These are phyloP conservation scores for Andrena marginata DNA, from an alignment of 2,888 invertebrate species.

Conservation along the genomic window DNA sequence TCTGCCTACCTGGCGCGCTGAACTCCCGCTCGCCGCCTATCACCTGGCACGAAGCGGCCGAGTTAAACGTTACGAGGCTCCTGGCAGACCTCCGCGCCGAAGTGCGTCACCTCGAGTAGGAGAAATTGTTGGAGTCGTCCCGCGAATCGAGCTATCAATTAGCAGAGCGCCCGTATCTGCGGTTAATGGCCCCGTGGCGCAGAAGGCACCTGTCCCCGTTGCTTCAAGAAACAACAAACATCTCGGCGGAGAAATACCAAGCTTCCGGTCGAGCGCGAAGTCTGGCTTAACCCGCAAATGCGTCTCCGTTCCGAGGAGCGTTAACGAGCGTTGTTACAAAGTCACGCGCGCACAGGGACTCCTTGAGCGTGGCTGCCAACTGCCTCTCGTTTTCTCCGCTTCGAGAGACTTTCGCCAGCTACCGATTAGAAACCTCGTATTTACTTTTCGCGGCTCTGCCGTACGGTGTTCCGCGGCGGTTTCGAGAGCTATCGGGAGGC, in stretches of 20 bases:
- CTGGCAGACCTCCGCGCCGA: background rate
- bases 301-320: constrained; percentile 26
- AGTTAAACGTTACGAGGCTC: background rate
- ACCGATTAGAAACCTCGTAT: constrained; percentile 69
- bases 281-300: background rate
- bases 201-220: background rate
- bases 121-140: background rate
- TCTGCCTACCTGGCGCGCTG: constrained; percentile 5
- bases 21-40: constrained; percentile 5
- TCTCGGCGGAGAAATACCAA: background rate
- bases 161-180: too few species aligned
- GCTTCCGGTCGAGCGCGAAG: background rate
- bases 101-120: background rate
- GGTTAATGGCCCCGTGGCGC: too few species aligned
- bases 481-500: background rate
- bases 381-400: constrained; percentile 53
- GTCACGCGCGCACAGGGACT: constrained; percentile 22
- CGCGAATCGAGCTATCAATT: too few species aligned
- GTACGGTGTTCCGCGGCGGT: background rate
- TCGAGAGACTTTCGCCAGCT: constrained; percentile 71
- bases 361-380: constrained; percentile 9
- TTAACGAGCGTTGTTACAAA: constrained; percentile 32
- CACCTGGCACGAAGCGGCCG: background rate
- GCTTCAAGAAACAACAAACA: background rate
- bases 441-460: constrained; percentile 48